These are phyloP conservation scores for Drosophila guanche DNA, from an alignment of 1,140 invertebrate species.

Conservation along the genomic window DNA sequence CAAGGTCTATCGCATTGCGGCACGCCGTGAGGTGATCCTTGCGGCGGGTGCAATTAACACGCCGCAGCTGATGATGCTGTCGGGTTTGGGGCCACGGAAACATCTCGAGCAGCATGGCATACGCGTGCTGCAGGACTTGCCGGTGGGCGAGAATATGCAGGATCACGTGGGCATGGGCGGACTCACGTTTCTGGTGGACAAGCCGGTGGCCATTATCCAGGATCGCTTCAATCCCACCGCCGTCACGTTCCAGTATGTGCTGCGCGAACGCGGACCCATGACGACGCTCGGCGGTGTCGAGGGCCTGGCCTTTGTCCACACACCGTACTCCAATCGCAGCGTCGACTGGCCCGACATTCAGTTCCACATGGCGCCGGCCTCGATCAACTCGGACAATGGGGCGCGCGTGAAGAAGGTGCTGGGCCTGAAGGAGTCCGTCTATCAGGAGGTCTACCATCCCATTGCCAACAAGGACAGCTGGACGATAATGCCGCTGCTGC, in stretches of 20 bases:
- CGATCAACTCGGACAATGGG: conserved; percentile 91
- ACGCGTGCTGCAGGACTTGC: conserved; percentile 89
- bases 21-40: conserved; percentile 90
- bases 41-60: conserved; percentile 92
- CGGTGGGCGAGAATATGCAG: conserved; percentile 90
- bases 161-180: conserved; percentile 93
- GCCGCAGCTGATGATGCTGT: conserved; percentile 93
- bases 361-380: conserved; percentile 94
- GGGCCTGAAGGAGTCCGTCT: conserved; percentile 92
- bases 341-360: conserved; percentile 92
- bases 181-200: conserved; percentile 90
- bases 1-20: conserved; percentile 86
- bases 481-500: conserved; percentile 92
- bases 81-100: conserved; percentile 91
- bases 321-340: conserved; percentile 89
- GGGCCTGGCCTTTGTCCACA: conserved; percentile 93
- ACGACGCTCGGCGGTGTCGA: conserved; percentile 93
- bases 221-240: conserved; percentile 88
- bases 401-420: conserved; percentile 89
- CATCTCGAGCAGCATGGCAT: conserved; percentile 90
- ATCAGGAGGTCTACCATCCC: conserved; percentile 90
- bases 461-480: conserved; percentile 91
- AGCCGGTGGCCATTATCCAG: conserved; percentile 91
- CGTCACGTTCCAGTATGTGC: conserved; percentile 91
- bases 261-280: conserved; percentile 91